A percentile compares a stretch with the other conserved stretches of the same genome.
phyloP scores from a whole-genome alignment of 2,888 invertebrate genomes.

The Heliconius cydno region DNA sequence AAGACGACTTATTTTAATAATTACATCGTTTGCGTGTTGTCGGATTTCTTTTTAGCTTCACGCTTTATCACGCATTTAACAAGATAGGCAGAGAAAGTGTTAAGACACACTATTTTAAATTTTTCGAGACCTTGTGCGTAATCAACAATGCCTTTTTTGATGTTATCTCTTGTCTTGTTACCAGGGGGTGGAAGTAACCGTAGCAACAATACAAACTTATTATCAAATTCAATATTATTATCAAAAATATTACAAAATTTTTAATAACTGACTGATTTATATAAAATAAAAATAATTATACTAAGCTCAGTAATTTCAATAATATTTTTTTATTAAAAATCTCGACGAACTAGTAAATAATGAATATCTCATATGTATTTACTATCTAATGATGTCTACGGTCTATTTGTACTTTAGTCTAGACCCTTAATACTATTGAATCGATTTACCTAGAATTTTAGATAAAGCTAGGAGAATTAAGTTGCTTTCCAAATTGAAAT shows the following conservation, averaged over 20 bases:
- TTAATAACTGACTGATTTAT: too few species aligned
- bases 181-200: too few species aligned
- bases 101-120: too few species aligned
- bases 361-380: not conserved
- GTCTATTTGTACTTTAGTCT: conserved; percentile 2
- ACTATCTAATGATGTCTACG: conserved; percentile 11
- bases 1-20: conserved; percentile 32
- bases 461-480: not conserved
- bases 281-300: not conserved
- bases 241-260: too few species aligned
- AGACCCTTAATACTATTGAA: conserved; percentile 3
- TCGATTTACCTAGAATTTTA: not conserved
- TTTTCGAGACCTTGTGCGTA: too few species aligned
- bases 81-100: too few species aligned
- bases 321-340: not conserved
- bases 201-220: too few species aligned
- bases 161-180: too few species aligned
- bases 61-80: not conserved
- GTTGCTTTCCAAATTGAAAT: not conserved
- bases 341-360: not conserved
- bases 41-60: not conserved
- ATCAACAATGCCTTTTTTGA: too few species aligned
- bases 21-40: conserved; percentile 5
- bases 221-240: too few species aligned
- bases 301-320: not conserved